Evolutionary conservation across 2,797 vertebrate genomes (phyloP).

Genomic region (Phataginus tricuspis): DNA sequence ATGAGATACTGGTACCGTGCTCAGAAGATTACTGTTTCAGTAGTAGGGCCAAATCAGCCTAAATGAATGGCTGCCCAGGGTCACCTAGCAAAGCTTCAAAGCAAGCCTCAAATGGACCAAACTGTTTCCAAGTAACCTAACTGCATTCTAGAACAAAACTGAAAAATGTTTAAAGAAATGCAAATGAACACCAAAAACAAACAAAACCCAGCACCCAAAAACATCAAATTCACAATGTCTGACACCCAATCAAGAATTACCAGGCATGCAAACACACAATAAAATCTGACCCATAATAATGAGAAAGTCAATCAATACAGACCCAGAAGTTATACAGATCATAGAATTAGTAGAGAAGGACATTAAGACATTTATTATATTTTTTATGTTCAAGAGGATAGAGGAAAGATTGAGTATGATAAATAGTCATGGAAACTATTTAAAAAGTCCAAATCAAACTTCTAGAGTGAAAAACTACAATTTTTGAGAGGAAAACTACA

Average conservation of each 20-base stretch:
- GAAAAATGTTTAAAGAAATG: constrained; percentile 40
- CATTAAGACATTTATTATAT: background rate
- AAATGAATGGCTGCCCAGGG: background rate
- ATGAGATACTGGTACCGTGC: background rate
- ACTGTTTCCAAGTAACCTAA: background rate
- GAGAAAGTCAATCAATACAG: background rate
- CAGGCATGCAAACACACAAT: constrained; percentile 6
- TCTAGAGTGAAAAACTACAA: background rate
- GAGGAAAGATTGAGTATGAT: background rate
- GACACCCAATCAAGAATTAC: background rate
- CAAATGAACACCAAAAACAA: background rate
- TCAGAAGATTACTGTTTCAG: background rate
- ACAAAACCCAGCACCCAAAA: background rate
- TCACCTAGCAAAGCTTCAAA: background rate
- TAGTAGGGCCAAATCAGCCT: background rate
- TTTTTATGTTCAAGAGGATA: background rate
- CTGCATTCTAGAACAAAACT: background rate
- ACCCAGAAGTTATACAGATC: background rate
- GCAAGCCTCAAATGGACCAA: background rate
- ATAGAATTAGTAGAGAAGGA: background rate
- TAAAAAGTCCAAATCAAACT: background rate
- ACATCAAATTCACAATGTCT: constrained; percentile 4
- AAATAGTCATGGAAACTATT: background rate
- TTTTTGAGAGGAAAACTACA: background rate
- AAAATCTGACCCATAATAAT: background rate